Base-by-base conservation (phyloP, 2,797 vertebrate species). In the Periophthalmus magnuspinnatus region DNA sequence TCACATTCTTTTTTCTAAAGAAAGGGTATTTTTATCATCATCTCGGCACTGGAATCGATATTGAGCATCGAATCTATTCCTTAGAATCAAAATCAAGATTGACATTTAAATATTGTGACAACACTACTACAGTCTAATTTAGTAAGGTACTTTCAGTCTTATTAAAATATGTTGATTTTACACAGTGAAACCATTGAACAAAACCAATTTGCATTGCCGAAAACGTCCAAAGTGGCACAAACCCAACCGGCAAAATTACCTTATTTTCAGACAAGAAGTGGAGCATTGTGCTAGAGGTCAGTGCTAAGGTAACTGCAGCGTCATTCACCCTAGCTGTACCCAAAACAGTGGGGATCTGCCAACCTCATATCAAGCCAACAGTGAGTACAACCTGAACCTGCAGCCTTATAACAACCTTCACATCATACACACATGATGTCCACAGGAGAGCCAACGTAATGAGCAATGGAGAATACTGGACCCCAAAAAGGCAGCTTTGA, bases 401-500 rank as follows among this genome's bases (percentile, higher is more conserved):
- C 14, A 64, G 41, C 41, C 7, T 24, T 4, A 64, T 9, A 17
- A 22, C 38, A 3, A 28, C 64, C 75, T 66, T 58, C 41, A 70
- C 47, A 48, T 78, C 67, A 13, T 1, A 24, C 54, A 67, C 65
- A 70, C 19, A 56, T 62, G 11, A 47, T n/a, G 6, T 82, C 71
- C 68, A 67, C 57, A 58, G 62, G 47, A 78, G 56, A 61, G 68
- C 72, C 68, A 65, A 75, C 71, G 59, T 79, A 67, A 74, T 48
- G 55, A 66, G 61, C 71, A 65, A 65, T 38, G 67, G 64, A 70
- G 60, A 72, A 77, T 52, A 14, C 60, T 67, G 71, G 36, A 34
- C 61, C 59, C 63, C 72, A 83, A 80, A 83, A 64, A 68, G 58
- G 74, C 57, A 56, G 67, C 80, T 83, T 78, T 81, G 66, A 79